Evolutionary conservation across 2,888 invertebrate species (phyloP), one percentile per base, ranked within the genome.

Genomic region (Sussaba pulchella): DNA sequence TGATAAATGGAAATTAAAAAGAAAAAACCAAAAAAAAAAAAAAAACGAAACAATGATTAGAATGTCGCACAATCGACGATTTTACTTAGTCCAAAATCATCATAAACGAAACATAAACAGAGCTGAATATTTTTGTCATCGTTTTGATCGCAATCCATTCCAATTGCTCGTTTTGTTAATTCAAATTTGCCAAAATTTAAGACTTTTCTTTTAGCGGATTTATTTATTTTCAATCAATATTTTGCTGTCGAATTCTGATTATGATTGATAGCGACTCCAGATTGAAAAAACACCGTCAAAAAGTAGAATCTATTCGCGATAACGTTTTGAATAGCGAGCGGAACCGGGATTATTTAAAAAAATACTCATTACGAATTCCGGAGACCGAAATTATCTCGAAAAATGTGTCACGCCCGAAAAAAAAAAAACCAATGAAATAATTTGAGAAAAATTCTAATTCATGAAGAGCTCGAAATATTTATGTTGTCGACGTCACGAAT

Each of bases 1-100:
- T 31, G 2, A 31, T 31, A 31, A 2, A 31, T 5, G 6, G 6
- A 31, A 31, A 31, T 31, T 31, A 31, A 31, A 2, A 31, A 31
- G 6, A 31, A 31, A 31, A 31, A 31, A 6, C 10, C 31, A 26
- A n/a, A 21, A 17, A 8, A 31, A 75, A 10, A 0, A 41, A 19
- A 39, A 12, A 36, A 47, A 21, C 9, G 1, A 52, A 50, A 6
- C 9, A 54, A 17, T 6, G 9, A 59, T 64, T 0, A 0, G 2
- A 26, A 61, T 26, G 6, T 64, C 81, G 73, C 43, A 43, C 81
- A 66, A 81, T 81, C 47, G 81, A 74, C 78, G 74, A 74, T 70
- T 41, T 59, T 45, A 52, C 36, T 67, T 59, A 69, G 50, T 64
- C 43, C 54, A 47, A 26, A 64, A 67, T 69, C 61, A 54, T 67